Evolutionary conservation across 2,888 invertebrate genomes (phyloP), one percentile per base, ranked within the genome.

Genomic region (Cenopis cana): DNA sequence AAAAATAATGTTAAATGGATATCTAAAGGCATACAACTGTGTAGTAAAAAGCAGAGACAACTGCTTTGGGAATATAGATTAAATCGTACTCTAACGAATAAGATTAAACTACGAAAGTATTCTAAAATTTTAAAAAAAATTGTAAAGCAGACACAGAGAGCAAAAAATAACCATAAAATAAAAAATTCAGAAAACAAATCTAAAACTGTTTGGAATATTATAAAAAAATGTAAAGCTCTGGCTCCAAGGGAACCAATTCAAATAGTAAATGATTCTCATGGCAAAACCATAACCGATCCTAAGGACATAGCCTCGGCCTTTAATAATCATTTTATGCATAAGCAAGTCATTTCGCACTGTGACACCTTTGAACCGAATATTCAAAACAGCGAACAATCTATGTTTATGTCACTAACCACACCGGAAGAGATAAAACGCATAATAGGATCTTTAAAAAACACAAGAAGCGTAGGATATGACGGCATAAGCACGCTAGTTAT

Each of bases 11-110:
- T 49, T 9, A 49, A 57, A 33, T 61, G 68, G 68, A 1, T 61
- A 11, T 55, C 68, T 20, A 38, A 20, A 9, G 69, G 69, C 14
- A 49, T 69, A 46, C 46, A 56, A 49, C 8, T 49, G 1, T 67
- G 57, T 57, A 57, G 67, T 36, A 57, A 50, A 36, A 67, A 8
- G 12, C 46, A 57, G n/a, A 67, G 57, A 33, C 6, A 36, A 36
- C n/a, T 57, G 0, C 36, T 67, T 12, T 67, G 67, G 67, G 18
- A 67, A 36, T 36, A 20, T 24, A 56, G 67, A 50, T 36, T 9
- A 11, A 2, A 3, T 6, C 49, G 49, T 24, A 57, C 33, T 11
- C 14, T 20, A 33, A 14, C 10, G 0, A 66, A 66, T 20, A 66
- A 56, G 17, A 17, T 24, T 9, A n/a, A 29, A 14, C 17, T 66